Conservation (phyloP, 2,888 invertebrate species). For the Ormyrus thymus region DNA sequence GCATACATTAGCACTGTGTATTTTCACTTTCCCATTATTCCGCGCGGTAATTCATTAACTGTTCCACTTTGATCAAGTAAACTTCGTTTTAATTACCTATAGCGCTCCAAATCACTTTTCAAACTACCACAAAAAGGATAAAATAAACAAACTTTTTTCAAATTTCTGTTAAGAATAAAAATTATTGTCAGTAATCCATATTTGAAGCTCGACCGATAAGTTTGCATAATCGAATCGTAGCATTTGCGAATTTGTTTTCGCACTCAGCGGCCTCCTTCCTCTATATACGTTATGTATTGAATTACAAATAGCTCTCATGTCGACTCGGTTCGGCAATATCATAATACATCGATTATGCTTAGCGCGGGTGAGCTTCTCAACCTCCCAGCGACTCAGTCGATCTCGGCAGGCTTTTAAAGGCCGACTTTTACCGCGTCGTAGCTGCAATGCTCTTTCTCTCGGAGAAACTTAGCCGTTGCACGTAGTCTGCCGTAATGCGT, state of each 20-base stretch:
- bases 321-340: conserved; percentile 28
- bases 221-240: conserved; percentile 16
- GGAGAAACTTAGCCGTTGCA: conserved; percentile 54
- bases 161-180: too few species aligned
- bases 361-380: conserved; percentile 16
- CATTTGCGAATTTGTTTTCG: conserved; percentile 33
- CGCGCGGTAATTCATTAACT: conserved; percentile 20
- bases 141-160: too few species aligned
- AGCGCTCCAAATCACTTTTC: too few species aligned
- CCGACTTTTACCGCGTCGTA: conserved; percentile 9
- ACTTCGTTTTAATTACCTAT: too few species aligned
- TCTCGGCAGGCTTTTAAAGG: conserved; percentile 35
- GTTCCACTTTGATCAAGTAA: not conserved
- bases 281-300: conserved; percentile 11
- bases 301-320: conserved; percentile 46
- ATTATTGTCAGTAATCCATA: not conserved
- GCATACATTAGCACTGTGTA: conserved; percentile 18
- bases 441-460: not conserved
- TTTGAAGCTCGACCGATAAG: conserved; percentile 1
- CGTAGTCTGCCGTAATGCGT: conserved; percentile 33
- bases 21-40: conserved; percentile 37
- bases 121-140: too few species aligned
- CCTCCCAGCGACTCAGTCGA: not conserved
- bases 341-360: conserved; percentile 51
- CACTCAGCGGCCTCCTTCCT: not conserved